Evolutionary conservation across 35 echinoderm and acorn worm genomes (phyloP), one percentile per base, ranked within the genome.

Genomic region (Amphiura filiformis): DNA sequence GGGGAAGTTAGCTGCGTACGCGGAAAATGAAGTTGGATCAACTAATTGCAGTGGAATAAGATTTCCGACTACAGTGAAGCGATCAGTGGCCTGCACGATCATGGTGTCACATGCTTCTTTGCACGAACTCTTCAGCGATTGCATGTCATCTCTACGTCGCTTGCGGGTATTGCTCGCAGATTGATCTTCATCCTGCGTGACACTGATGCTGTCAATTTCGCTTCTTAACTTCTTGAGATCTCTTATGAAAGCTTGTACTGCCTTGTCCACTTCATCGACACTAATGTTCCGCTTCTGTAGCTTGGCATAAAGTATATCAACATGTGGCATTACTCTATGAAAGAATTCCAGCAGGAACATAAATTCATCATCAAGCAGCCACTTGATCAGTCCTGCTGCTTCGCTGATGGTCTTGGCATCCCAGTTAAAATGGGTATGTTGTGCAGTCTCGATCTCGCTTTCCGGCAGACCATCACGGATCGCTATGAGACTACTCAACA

Each of bases 341-440:
- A 84, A 84, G 52, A 84, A 84, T 30, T 84, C 31, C 38, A 83
- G 81, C 11, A 35, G 33, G 81, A 38, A 33, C 31, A 83, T 12
- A 83, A 44, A 83, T 35, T 84, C 44, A 61, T 57, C 37, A 64
- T 61, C 82, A 31, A 40, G 81, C 38, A 82, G 81, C 37, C 81
- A 82, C 38, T 44, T 82, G n/a, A 49, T 22, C 39, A 82, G 22
- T 41, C 26, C 31, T 33, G 41, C 0, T 35, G 82, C 47, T 15
- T 83, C 81, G 22, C 40, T 49, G 22, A 0, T 83, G 37, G 37
- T 42, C 22, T 83, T 83, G 9, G 28, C 40, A 33, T 83, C 32
- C 22, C 42, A 83, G 23, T 83, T 39, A 52, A 28, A 44, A 49
- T 42, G 23, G 18, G 40, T 83, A 35, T 70, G 1, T n/a, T 70